Percentiles rank a stretch among this genome's conserved stretches.
These are phyloP conservation scores for Enoplosus armatus DNA, from an alignment of 2,797 vertebrate genomes.

Conservation along the genomic window DNA sequence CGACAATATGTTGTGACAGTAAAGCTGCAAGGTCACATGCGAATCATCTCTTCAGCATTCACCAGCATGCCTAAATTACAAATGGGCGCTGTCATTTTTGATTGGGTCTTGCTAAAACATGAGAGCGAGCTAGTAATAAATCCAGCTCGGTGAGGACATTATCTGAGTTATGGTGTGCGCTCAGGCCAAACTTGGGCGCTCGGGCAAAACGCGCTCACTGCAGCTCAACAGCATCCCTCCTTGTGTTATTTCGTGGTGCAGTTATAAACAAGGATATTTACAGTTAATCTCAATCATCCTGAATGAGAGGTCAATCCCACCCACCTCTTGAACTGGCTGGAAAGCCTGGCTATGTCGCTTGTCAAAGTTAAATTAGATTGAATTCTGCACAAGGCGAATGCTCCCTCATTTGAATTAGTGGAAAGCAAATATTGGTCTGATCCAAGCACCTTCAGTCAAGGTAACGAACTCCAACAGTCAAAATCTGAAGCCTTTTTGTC, in stretches of 20 bases:
- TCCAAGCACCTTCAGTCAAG: neutral
- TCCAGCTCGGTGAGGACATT: conserved; percentile 10
- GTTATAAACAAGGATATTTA: conserved; percentile 17
- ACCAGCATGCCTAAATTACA: conserved; percentile 13
- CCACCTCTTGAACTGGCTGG: conserved; percentile 2
- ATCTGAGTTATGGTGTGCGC: conserved; percentile 20
- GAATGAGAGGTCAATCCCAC: conserved; percentile 18
- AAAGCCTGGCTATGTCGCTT: neutral
- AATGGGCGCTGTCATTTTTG: conserved; percentile 44
- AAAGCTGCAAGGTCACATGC: conserved; percentile 18
- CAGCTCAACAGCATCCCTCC: conserved; percentile 6
- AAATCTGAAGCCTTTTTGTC: neutral
- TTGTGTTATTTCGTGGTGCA: neutral
- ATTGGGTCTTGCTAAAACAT: conserved; percentile 39
- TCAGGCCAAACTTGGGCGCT: neutral
- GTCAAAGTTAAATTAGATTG: neutral
- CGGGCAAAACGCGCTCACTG: neutral
- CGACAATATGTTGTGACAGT: neutral
- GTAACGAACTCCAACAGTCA: neutral
- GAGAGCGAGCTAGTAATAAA: conserved; percentile 15
- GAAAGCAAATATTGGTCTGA: neutral
- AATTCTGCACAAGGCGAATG: neutral
- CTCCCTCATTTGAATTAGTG: neutral
- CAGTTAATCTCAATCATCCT: conserved; percentile 15
- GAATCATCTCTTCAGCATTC: conserved; percentile 28